Percentiles rank a stretch among this genome's conserved stretches.
Evolutionary conservation across 2,797 vertebrate genomes (phyloP).

Genomic region (Cygnus olor): DNA sequence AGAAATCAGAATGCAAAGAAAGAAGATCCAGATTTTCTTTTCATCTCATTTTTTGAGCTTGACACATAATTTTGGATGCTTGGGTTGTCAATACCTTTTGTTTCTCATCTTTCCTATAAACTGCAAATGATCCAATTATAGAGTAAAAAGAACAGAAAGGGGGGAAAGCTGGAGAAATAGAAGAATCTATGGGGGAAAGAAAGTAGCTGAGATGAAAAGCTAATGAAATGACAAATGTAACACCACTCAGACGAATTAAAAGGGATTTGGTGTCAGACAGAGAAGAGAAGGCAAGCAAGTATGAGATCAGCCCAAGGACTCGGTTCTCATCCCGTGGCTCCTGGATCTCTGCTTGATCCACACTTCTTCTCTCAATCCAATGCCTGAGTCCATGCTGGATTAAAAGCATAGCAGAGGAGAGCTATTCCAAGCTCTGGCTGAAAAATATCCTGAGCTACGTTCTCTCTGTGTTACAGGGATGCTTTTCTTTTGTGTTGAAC

Average conservation of each 20-base stretch:
- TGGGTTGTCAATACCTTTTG: constrained; percentile 38
- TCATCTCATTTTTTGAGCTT: not conserved
- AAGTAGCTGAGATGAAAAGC: not conserved
- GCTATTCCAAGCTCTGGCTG: not conserved
- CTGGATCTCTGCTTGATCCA: not conserved
- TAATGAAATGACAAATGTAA: not conserved
- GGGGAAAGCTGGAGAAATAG: not conserved
- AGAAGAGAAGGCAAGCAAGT: not conserved
- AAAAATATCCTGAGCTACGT: fast-evolving
- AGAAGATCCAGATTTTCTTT: constrained; percentile 20
- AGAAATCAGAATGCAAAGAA: constrained; percentile 27
- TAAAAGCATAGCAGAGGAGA: not conserved
- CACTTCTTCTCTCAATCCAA: not conserved
- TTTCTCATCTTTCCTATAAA: constrained; percentile 34
- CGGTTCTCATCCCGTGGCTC: not conserved
- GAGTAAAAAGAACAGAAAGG: not conserved
- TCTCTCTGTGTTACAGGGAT: fast-evolving
- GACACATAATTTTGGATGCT: constrained; percentile 19
- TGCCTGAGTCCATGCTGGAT: fast-evolving
- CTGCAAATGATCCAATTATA: constrained; percentile 42
- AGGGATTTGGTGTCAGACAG: not conserved
- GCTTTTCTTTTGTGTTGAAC: fast-evolving
- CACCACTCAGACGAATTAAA: fast-evolving
- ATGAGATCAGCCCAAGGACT: not conserved
- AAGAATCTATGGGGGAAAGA: not conserved